Percentiles rank a stretch among this genome's conserved stretches.
phyloP scores from a whole-genome alignment of 2,888 invertebrate genomes.

The Cryptocephalus moraei region DNA sequence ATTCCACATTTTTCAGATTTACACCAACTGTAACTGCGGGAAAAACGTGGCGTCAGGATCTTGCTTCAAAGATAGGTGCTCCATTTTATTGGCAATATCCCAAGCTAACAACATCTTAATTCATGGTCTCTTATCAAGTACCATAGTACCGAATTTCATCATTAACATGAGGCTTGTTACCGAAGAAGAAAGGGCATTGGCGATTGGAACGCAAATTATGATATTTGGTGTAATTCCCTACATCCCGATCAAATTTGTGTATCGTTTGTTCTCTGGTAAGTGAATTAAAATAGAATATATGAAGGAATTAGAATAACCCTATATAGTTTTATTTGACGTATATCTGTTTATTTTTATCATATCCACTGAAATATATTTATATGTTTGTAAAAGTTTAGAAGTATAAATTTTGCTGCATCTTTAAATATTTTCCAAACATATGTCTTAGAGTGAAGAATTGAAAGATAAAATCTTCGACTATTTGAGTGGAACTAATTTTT shows the following conservation, averaged over 20 bases:
- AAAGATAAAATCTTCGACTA: no score
- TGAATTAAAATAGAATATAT: no score
- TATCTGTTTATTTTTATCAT: no score
- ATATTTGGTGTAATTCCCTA: slow-evolving; percentile 46
- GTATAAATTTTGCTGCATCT: no score
- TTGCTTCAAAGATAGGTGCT: slow-evolving; percentile 43
- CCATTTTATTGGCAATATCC: slow-evolving; percentile 40
- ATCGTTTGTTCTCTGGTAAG: slow-evolving; percentile 47
- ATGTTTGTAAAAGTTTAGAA: no score
- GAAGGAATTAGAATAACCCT: no score
- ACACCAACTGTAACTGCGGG: slow-evolving; percentile 38
- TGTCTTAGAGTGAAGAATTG: no score
- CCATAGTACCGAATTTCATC: slow-evolving; percentile 42
- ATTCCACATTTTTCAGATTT: slow-evolving; percentile 31
- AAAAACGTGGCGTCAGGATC: slow-evolving; percentile 43
- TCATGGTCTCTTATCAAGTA: slow-evolving; percentile 30
- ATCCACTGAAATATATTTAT: no score
- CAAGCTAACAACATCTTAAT: slow-evolving; percentile 26
- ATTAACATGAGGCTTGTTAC: slow-evolving; percentile 46
- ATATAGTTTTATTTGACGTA: no score
- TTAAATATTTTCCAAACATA: no score
- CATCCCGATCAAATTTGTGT: slow-evolving; percentile 53
- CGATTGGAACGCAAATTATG: slow-evolving; percentile 47
- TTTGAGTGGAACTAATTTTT: no score
- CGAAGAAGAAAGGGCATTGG: slow-evolving; percentile 50